Percentiles rank a stretch among this genome's conserved stretches.
phyloP scores from a whole-genome alignment of 2,888 invertebrate species.

The Athetis lepigone region DNA sequence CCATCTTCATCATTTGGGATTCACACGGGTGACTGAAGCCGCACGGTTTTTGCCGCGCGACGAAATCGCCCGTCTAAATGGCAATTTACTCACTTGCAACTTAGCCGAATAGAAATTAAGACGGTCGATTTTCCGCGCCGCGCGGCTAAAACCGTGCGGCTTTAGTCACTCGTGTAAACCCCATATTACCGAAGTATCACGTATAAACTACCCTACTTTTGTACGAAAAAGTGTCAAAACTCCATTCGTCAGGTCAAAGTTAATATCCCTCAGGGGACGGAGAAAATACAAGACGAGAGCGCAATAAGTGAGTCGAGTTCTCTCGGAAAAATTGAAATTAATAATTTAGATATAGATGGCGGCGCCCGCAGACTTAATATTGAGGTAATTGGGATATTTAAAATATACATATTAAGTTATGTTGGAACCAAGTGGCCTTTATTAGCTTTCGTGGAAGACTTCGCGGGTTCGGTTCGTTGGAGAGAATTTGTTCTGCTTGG shows the following conservation, averaged over 20 bases:
- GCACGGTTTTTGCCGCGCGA: too few relatives aligned
- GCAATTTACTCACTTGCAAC: too few relatives aligned
- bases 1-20: too few relatives aligned
- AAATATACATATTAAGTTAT: constrained; percentile 59
- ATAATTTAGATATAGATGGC: constrained; percentile 72
- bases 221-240: constrained; percentile 65
- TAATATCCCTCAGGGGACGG: constrained; percentile 61
- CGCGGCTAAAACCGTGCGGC: too few relatives aligned
- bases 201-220: constrained; percentile 61
- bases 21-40: too few relatives aligned
- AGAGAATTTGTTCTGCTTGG: too few relatives aligned
- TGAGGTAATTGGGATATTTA: constrained; percentile 63
- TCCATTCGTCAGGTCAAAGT: constrained; percentile 67
- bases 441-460: constrained; percentile 17
- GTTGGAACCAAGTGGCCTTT: constrained; percentile 15
- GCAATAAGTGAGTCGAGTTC: constrained; percentile 69
- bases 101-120: too few relatives aligned
- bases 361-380: constrained; percentile 54
- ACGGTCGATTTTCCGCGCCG: too few relatives aligned
- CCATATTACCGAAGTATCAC: constrained; percentile 60
- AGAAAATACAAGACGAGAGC: constrained; percentile 58
- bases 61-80: too few relatives aligned
- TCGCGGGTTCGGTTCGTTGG: too few relatives aligned
- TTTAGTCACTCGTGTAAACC: too few relatives aligned
- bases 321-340: constrained; percentile 77